A percentile compares a stretch with the other conserved stretches of the same genome.
Conservation (phyloP, 2,113 vertebrate species). For the Limanda limanda region DNA sequence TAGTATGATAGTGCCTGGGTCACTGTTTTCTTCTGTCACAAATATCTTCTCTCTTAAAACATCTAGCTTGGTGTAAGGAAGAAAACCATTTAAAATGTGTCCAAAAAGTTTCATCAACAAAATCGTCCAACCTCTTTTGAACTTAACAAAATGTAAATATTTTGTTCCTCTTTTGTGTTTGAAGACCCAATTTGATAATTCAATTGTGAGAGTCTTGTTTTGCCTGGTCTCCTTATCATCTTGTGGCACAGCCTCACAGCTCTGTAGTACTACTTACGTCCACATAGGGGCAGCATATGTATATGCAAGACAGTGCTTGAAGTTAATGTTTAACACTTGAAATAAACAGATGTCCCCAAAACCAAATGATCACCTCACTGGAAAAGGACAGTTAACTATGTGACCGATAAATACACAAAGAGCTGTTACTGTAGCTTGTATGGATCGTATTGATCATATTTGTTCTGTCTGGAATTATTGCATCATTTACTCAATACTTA, state of each 20-base stretch:
- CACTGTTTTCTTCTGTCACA: not conserved
- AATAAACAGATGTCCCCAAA: not conserved
- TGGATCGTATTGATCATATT: not conserved
- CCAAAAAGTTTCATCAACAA: too few relatives aligned
- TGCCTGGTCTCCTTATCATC: too few relatives aligned
- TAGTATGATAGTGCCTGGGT: not conserved
- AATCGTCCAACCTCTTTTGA: too few relatives aligned
- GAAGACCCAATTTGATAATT: not conserved
- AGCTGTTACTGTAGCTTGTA: not conserved
- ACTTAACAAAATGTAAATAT: too few relatives aligned
- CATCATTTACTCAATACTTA: not conserved
- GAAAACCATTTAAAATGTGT: too few relatives aligned
- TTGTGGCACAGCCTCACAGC: not conserved
- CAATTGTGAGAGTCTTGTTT: not conserved
- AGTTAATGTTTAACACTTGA: not conserved
- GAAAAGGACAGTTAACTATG: not conserved
- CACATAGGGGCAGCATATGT: slow-evolving; percentile 40
- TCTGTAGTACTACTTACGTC: slow-evolving; percentile 14
- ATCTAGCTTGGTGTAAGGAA: too few relatives aligned
- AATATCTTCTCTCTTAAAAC: not conserved
- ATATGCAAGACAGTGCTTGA: too few relatives aligned
- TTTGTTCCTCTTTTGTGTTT: too few relatives aligned
- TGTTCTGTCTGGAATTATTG: not conserved
- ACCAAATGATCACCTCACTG: not conserved
- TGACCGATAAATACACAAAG: not conserved